Conservation (phyloP, 2,113 vertebrate genomes). For the Vidua chalybeata region DNA sequence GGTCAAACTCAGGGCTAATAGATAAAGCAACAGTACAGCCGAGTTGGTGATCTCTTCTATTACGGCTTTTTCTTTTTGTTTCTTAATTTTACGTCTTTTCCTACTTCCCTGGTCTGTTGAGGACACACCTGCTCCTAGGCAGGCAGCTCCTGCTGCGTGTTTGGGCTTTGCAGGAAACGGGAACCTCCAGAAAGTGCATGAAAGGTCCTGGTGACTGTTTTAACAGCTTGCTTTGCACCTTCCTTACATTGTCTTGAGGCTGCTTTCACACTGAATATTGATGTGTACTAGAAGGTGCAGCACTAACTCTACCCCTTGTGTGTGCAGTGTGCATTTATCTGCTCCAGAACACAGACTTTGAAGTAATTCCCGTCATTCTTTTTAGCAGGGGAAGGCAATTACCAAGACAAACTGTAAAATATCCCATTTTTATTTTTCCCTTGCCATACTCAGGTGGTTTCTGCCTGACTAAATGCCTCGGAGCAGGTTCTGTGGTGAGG, state of each 20-base stretch:
- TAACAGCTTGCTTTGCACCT: neutral
- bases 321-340: neutral
- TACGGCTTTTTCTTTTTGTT: neutral
- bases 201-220: neutral
- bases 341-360: neutral
- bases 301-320: neutral
- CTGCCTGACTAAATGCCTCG: constrained; percentile 33
- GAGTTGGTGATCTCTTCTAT: neutral
- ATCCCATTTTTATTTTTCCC: neutral
- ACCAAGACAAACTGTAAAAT: neutral
- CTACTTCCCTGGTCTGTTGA: neutral
- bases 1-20: rapidly evolving
- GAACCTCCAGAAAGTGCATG: neutral
- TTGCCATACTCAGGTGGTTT: neutral
- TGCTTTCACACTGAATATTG: neutral
- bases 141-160: neutral
- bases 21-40: neutral
- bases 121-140: neutral
- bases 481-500: constrained; percentile 14
- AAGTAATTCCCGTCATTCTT: neutral
- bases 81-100: neutral
- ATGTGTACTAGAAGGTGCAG: neutral
- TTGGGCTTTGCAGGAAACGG: neutral
- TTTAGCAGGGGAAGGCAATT: neutral
- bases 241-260: neutral